Evolutionary conservation across 2,797 vertebrate genomes (phyloP).

Genomic region (Tragopan temminckii): DNA sequence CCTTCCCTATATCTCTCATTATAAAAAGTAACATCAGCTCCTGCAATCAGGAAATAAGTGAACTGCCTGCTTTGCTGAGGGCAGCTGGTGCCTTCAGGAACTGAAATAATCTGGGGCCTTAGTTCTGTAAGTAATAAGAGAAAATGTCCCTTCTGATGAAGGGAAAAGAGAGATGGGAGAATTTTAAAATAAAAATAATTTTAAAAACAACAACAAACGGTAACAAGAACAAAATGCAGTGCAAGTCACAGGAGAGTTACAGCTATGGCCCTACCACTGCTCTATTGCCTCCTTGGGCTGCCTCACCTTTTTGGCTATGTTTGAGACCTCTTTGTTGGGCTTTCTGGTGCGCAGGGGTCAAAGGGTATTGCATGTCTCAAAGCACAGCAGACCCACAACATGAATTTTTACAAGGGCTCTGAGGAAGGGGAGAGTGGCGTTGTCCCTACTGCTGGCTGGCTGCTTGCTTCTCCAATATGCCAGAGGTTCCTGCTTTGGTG

Average conservation of each 20-base stretch:
- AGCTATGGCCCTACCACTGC: not conserved
- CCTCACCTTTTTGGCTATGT: not conserved
- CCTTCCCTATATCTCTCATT: not conserved
- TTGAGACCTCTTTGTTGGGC: not conserved
- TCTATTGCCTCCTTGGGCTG: not conserved
- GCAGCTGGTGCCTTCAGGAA: not conserved
- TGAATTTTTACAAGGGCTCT: not conserved
- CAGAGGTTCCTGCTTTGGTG: not conserved
- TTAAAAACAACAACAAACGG: not conserved
- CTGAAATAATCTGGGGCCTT: not conserved
- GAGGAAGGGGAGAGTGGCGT: accelerated
- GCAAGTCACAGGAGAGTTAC: not conserved
- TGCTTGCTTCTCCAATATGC: accelerated
- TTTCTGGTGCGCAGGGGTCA: not conserved
- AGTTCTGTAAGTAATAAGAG: not conserved
- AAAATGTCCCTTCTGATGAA: not conserved
- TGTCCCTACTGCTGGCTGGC: not conserved
- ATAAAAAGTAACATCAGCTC: not conserved
- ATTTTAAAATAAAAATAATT: not conserved
- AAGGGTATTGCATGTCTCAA: not conserved
- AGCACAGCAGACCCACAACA: not conserved
- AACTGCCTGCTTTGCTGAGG: not conserved
- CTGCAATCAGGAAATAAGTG: not conserved
- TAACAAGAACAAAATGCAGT: not conserved
- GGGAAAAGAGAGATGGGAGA: not conserved